These are phyloP conservation scores for Philaethria dido DNA, from an alignment of 2,888 invertebrate genomes.

Conservation along the genomic window DNA sequence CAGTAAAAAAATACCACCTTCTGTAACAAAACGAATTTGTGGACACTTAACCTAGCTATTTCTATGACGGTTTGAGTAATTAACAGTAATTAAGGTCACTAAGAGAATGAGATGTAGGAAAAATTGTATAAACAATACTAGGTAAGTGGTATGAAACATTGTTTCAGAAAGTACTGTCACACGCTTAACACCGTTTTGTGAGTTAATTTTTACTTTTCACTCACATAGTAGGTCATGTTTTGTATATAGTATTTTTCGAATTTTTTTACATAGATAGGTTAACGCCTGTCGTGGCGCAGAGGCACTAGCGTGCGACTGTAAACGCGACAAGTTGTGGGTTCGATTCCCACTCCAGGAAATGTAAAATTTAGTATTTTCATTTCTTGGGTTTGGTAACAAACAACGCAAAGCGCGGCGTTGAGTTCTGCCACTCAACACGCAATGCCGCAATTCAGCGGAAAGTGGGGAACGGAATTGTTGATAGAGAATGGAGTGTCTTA, in stretches of 20 bases:
- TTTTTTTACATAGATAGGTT: no score
- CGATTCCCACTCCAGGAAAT: no score
- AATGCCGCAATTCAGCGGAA: no score
- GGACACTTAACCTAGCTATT: conserved; percentile 23
- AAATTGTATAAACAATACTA: conserved; percentile 14
- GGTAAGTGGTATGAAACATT: not conserved
- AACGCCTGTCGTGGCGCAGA: no score
- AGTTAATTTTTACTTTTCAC: conserved; percentile 15
- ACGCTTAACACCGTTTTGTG: conserved; percentile 17
- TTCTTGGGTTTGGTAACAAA: no score
- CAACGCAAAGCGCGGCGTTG: no score
- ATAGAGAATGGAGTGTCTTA: no score
- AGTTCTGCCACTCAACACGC: no score
- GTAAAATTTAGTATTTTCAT: no score
- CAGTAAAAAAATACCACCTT: not conserved
- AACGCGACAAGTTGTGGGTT: no score
- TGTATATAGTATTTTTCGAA: not conserved
- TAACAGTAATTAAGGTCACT: conserved; percentile 34
- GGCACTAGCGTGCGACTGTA: no score
- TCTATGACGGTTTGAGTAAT: conserved; percentile 28
- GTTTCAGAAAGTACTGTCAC: conserved; percentile 21
- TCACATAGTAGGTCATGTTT: conserved; percentile 12
- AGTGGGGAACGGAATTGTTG: no score
- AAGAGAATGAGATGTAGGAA: conserved; percentile 20
- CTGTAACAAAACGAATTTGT: conserved; percentile 19